These are phyloP conservation scores for Rhinella marina DNA, from an alignment of 2,797 vertebrate species.

Conservation along the genomic window DNA sequence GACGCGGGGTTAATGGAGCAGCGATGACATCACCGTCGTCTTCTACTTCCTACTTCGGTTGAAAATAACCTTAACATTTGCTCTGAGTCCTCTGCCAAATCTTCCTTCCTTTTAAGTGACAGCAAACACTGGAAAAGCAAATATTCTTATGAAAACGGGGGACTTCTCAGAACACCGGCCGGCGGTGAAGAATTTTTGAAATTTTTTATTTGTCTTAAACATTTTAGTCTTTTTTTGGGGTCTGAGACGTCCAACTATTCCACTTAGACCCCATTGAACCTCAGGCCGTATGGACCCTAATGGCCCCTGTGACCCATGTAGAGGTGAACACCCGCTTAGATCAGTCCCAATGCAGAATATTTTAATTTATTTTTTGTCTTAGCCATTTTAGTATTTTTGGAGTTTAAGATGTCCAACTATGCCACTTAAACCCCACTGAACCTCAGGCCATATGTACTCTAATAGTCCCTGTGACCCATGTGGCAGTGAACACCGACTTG, in stretches of 20 bases:
- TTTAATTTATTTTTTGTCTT: too few relatives aligned
- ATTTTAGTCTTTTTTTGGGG: background rate
- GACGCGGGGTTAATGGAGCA: slow-evolving; percentile 7
- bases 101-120: slow-evolving; percentile 47
- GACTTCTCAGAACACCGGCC: background rate
- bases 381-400: too few relatives aligned
- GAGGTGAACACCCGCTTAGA: background rate
- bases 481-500: too few relatives aligned
- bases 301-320: background rate
- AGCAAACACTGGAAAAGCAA: slow-evolving; percentile 39
- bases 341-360: background rate
- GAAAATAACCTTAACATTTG: slow-evolving; percentile 40
- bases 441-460: too few relatives aligned
- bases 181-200: background rate
- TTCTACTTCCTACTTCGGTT: slow-evolving; percentile 48
- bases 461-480: background rate
- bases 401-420: too few relatives aligned
- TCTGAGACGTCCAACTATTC: background rate
- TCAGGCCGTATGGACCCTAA: background rate
- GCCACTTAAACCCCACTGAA: too few relatives aligned
- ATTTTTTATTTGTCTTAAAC: background rate
- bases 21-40: slow-evolving; percentile 15
- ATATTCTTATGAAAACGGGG: slow-evolving; percentile 25
- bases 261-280: background rate
- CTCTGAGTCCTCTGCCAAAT: slow-evolving; percentile 33